Evolutionary conservation across 2,888 invertebrate genomes (phyloP), one percentile per base, ranked within the genome.

Genomic region (Drosophila meridiana): DNA sequence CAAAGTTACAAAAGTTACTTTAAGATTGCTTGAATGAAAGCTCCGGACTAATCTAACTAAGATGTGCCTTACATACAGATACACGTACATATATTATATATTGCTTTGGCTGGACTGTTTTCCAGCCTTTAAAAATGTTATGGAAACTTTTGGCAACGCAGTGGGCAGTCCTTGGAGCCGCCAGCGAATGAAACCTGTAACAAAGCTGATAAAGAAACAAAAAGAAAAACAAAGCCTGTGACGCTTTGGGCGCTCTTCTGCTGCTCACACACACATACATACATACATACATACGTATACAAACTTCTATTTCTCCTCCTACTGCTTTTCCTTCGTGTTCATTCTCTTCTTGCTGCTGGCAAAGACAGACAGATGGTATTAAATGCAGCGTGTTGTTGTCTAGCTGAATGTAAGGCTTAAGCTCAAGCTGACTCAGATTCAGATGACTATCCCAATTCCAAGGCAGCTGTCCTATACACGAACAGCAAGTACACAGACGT

Each of bases 361-460:
- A 50, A 56, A 43, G 56, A 59, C 48, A 64, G 71, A 64, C 64
- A 76, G 71, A 66, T 70, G 62, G 42, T 20, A 52, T 76, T 59
- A 63, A 67, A 52, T 71, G 67, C 61, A 73, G 53, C 52, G 34
- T 40, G 38, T 53, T 65, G 78, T 57, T 62, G 78, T 60, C 78
- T 69, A 76, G 78, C 60, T 40, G 60, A 58, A 45, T 58, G 57
- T 60, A 43, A 69, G 55, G 47, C 62, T 64, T 61, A 56, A 76
- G 66, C 72, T 52, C 30, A 9, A 42, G 67, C 71, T 78, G 71
- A 78, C 75, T 79, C 78, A 78, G 75, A 68, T 68, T 62, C 62
- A 55, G 79, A 78, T 79, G 76, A 75, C 75, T 75, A 68, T 79
- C 79, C 79, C 79, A 75, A 78, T 78, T 62, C 71, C 76, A 79